Conservation (phyloP, 2,113 vertebrate species). For the Monopterus albus region DNA sequence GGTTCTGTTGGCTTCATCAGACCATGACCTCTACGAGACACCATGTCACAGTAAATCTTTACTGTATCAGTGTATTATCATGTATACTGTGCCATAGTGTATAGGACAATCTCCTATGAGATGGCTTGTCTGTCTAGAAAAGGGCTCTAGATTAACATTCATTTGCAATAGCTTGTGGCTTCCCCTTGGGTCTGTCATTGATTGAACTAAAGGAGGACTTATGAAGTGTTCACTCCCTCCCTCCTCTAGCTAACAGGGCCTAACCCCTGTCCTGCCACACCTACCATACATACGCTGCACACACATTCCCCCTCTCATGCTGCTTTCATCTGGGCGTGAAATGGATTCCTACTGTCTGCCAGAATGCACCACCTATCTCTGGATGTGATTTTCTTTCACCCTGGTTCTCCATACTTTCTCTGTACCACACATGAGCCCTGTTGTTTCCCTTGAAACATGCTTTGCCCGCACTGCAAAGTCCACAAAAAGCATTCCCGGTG, state of each 20-base stretch:
- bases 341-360: constrained; percentile 78
- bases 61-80: too few species aligned
- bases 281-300: constrained; percentile 71
- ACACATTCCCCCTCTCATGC: constrained; percentile 74
- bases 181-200: constrained; percentile 54
- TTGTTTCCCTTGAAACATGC: constrained; percentile 62
- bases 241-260: constrained; percentile 71
- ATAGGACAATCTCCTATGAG: background rate
- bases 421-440: constrained; percentile 64
- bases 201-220: constrained; percentile 51
- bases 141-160: constrained; percentile 29
- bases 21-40: too few species aligned
- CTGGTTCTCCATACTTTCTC: constrained; percentile 38
- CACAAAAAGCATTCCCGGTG: constrained; percentile 73
- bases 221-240: constrained; percentile 59
- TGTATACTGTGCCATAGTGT: background rate
- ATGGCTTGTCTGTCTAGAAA: background rate
- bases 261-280: constrained; percentile 77
- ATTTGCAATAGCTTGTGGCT: constrained; percentile 43
- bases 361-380: constrained; percentile 79
- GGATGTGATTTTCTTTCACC: constrained; percentile 60
- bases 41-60: too few species aligned
- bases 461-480: constrained; percentile 38
- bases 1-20: too few species aligned
- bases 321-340: constrained; percentile 81